Percentiles rank a stretch among this genome's conserved stretches.
Conservation (phyloP, 2,797 vertebrate genomes). For the Scolopax rusticola region DNA sequence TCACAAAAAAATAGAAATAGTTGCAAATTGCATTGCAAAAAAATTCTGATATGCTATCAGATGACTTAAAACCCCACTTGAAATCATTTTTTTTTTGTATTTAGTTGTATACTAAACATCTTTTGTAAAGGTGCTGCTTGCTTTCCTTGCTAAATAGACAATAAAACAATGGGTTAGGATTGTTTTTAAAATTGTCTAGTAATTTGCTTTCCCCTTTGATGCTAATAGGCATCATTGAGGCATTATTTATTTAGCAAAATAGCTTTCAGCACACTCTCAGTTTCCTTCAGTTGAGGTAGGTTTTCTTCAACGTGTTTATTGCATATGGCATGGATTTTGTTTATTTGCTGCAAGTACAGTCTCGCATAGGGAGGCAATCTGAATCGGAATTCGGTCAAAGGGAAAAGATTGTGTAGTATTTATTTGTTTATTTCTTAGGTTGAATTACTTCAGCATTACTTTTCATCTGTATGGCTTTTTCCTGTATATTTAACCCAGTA, state of each 20-base stretch:
- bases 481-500: neutral
- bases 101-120: neutral
- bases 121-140: neutral
- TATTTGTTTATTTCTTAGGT: neutral
- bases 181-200: neutral
- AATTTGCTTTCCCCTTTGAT: slow-evolving; percentile 51
- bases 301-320: slow-evolving; percentile 4
- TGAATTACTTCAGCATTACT: neutral
- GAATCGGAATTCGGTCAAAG: neutral
- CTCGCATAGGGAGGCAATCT: neutral
- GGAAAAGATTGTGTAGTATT: neutral
- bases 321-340: neutral
- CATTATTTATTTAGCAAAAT: slow-evolving; percentile 8
- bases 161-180: neutral
- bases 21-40: neutral
- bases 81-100: neutral
- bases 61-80: neutral
- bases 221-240: neutral
- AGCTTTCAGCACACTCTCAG: neutral
- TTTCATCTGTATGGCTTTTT: neutral
- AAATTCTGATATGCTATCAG: neutral
- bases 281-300: neutral
- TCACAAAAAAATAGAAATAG: neutral
- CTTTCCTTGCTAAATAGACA: neutral
- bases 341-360: neutral